A percentile compares a stretch with the other conserved stretches of the same genome.
phyloP scores from a whole-genome alignment of 35 echinoderm and acorn worm genomes.

The Apostichopus japonicus region DNA sequence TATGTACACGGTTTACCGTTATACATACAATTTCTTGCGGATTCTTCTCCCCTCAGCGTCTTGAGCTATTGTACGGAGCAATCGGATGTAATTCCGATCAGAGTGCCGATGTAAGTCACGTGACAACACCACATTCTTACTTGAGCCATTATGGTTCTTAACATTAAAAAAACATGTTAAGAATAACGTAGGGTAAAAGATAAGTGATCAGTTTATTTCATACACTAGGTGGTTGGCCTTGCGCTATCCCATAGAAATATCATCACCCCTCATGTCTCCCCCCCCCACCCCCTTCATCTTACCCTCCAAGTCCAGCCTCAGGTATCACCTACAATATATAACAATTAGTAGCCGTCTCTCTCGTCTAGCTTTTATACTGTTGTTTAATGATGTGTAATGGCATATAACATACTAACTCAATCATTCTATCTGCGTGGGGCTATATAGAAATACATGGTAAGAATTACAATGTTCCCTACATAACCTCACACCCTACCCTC shows the following conservation, averaged over 20 bases:
- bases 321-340: too few relatives aligned
- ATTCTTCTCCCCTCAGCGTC: not conserved
- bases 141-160: not conserved
- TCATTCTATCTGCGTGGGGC: too few relatives aligned
- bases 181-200: not conserved
- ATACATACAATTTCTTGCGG: not conserved
- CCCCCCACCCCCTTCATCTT: too few relatives aligned
- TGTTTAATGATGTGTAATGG: too few relatives aligned
- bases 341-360: too few relatives aligned
- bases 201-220: not conserved
- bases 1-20: not conserved
- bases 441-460: not conserved
- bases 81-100: not conserved
- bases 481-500: not conserved
- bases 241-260: not conserved
- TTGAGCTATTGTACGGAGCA: conserved; percentile 12
- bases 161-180: not conserved
- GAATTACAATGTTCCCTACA: not conserved
- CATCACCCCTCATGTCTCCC: too few relatives aligned
- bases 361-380: too few relatives aligned
- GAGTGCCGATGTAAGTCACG: not conserved
- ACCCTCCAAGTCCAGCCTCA: too few relatives aligned
- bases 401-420: too few relatives aligned
- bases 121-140: not conserved
- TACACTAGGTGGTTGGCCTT: not conserved